phyloP scores from a whole-genome alignment of 2,888 invertebrate species.

The Synergus gifuensis region DNA sequence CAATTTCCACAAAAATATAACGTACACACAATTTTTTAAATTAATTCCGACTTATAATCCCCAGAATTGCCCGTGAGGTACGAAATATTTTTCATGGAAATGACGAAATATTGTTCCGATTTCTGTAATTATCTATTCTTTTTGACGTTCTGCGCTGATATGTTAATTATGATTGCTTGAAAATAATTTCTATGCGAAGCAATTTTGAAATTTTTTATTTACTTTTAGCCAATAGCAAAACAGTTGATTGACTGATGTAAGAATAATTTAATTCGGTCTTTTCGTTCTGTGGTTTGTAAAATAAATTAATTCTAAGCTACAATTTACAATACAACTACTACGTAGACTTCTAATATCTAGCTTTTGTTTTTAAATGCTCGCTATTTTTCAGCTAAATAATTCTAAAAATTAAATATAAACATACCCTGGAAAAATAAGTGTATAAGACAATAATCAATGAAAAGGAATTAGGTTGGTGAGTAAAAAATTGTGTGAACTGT shows the following conservation, averaged over 20 bases:
- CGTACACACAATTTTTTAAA: neutral
- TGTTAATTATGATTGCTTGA: slow-evolving; percentile 2
- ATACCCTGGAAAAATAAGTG: slow-evolving; percentile 8
- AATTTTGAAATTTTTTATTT: neutral
- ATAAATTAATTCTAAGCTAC: slow-evolving; percentile 6
- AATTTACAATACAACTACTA: neutral
- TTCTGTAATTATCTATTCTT: neutral
- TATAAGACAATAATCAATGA: neutral
- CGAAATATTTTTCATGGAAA: neutral
- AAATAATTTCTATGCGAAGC: neutral
- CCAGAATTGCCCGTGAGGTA: neutral
- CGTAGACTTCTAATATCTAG: neutral
- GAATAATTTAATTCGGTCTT: neutral
- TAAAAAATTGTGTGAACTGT: neutral
- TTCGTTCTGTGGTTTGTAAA: neutral
- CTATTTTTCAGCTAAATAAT: neutral
- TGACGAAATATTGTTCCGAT: neutral
- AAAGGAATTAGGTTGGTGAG: neutral
- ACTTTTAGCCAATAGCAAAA: neutral
- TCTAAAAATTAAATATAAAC: neutral
- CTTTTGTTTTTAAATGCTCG: neutral
- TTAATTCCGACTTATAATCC: neutral
- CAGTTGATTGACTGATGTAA: neutral
- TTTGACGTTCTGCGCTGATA: slow-evolving; percentile 32
- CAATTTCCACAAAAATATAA: neutral